A percentile compares a stretch with the other conserved stretches of the same genome.
Conservation (phyloP, 2,113 vertebrate genomes). For the Protobothrops mucrosquamatus region DNA sequence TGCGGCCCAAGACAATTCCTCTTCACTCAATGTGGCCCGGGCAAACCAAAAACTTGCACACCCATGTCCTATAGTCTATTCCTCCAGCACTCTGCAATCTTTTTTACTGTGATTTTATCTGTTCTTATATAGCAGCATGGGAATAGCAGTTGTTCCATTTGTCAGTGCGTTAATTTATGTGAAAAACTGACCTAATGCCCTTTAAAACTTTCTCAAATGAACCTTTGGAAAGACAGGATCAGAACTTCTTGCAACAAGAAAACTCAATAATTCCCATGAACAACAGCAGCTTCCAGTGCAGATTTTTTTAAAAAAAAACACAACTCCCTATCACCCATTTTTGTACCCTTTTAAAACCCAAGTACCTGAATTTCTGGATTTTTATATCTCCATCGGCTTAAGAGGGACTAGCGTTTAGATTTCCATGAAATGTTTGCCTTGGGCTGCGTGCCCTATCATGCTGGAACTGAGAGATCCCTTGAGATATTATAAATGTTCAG, state of each 20-base stretch:
- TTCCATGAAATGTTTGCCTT: conserved; percentile 53
- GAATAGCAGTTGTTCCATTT: neutral
- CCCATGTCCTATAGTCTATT: neutral
- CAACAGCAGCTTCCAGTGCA: conserved; percentile 7
- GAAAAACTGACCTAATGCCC: neutral
- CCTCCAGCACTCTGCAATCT: neutral
- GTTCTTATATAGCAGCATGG: neutral
- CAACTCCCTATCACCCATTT: neutral
- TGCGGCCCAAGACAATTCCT: neutral
- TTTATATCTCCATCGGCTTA: conserved; percentile 61
- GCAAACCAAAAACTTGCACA: neutral
- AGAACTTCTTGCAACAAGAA: neutral
- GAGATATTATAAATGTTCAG: conserved; percentile 67
- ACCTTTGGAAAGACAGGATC: neutral
- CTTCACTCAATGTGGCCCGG: neutral
- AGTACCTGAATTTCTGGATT: conserved; percentile 37
- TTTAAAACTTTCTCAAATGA: neutral
- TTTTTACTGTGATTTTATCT: neutral
- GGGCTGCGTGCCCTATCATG: conserved; percentile 69
- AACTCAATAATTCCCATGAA: neutral
- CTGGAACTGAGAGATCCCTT: conserved; percentile 61
- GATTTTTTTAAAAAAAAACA: neutral
- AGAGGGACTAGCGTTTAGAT: conserved; percentile 51
- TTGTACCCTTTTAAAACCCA: conserved; percentile 34
- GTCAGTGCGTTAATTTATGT: neutral